phyloP scores from a whole-genome alignment of 2,113 vertebrate genomes.

The Rattus norvegicus region DNA sequence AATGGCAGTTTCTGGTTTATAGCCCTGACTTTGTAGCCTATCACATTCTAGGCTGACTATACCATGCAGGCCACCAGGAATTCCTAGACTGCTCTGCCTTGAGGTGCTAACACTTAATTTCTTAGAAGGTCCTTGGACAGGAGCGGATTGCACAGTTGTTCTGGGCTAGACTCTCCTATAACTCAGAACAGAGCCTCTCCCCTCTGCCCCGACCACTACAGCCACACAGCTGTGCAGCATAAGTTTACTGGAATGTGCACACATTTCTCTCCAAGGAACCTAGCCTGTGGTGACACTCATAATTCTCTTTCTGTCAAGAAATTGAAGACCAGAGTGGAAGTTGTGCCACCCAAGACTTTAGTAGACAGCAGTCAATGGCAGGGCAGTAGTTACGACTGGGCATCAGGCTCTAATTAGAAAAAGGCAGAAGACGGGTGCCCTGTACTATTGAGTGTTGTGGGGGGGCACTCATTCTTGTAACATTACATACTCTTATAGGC shows the following conservation, averaged over 20 bases:
- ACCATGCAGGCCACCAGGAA: not conserved
- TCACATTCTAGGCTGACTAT: not conserved
- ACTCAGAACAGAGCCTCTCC: not conserved
- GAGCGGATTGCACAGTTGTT: not conserved
- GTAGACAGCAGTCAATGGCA: not conserved
- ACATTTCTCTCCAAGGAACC: not conserved
- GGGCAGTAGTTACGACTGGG: not conserved
- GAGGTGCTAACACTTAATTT: not conserved
- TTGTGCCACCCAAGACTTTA: not conserved
- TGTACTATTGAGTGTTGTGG: not conserved
- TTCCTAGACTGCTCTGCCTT: not conserved
- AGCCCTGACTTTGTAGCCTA: not conserved
- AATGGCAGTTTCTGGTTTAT: not conserved
- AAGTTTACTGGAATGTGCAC: rapidly evolving
- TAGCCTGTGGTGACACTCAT: not conserved
- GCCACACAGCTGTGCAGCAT: not conserved
- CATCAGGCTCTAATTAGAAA: not conserved
- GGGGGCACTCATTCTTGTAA: rapidly evolving
- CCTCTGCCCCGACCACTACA: not conserved
- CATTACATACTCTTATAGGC: not conserved
- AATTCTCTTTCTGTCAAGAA: not conserved
- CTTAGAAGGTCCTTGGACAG: not conserved
- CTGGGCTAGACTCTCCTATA: not conserved
- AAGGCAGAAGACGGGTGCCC: rapidly evolving
- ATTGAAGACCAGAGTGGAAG: not conserved